Percentiles rank a stretch among this genome's conserved stretches.
Evolutionary conservation across 1,140 invertebrate genomes (phyloP).

Genomic region (Ditylenchus dipsaci): DNA sequence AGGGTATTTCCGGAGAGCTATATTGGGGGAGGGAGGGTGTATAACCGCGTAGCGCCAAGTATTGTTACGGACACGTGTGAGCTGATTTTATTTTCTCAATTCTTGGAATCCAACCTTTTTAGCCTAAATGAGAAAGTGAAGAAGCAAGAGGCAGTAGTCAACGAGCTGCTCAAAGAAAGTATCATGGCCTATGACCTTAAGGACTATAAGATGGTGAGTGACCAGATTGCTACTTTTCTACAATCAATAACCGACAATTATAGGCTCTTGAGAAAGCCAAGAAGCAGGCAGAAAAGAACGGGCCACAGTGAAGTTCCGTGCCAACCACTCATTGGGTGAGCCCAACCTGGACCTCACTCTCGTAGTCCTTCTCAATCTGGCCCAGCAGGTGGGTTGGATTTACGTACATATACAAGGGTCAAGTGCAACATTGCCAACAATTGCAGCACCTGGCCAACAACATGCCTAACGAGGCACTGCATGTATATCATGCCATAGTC

Average conservation of each 20-base stretch:
- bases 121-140: conserved; percentile 81
- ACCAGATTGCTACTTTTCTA: too few species aligned
- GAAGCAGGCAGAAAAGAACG: conserved; percentile 86
- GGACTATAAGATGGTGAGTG: conserved; percentile 62
- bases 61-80: too few species aligned
- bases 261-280: conserved; percentile 80
- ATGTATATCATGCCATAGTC: conserved; percentile 71
- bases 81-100: too few species aligned
- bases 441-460: conserved; percentile 79
- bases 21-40: too few species aligned
- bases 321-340: conserved; percentile 13
- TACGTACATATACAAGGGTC: too few species aligned
- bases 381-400: conserved; percentile 26
- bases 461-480: conserved; percentile 88
- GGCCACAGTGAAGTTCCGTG: conserved; percentile 15
- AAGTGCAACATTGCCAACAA: background rate
- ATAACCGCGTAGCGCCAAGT: too few species aligned
- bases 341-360: conserved; percentile 68
- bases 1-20: too few species aligned
- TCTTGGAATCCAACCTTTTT: too few species aligned
- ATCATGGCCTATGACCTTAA: conserved; percentile 67
- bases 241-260: too few species aligned
- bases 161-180: conserved; percentile 77
- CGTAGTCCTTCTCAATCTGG: conserved; percentile 62
- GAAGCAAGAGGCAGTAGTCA: conserved; percentile 74